These are phyloP conservation scores for Oxyteleia sp. DNA, from an alignment of 2,888 invertebrate genomes.

Conservation along the genomic window DNA sequence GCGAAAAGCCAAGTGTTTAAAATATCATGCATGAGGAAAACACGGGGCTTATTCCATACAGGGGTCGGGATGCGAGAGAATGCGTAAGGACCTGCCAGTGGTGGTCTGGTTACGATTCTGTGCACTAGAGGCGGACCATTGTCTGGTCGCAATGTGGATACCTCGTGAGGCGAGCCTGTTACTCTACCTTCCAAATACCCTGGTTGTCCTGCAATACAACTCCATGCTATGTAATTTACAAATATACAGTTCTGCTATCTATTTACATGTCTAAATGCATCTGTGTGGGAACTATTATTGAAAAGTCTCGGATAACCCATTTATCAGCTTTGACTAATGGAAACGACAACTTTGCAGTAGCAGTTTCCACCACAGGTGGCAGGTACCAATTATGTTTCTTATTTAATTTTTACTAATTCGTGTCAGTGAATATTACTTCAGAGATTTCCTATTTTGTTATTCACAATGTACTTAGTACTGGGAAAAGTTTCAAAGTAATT, in stretches of 20 bases:
- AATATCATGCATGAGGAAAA: constrained; percentile 92
- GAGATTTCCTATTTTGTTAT: no score
- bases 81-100: constrained; percentile 95
- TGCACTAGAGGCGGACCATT: constrained; percentile 88
- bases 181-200: constrained; percentile 85
- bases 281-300: constrained; percentile 5
- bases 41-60: constrained; percentile 92
- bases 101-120: constrained; percentile 90
- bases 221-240: constrained; percentile 73
- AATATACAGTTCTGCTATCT: constrained; percentile 31
- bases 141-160: constrained; percentile 87
- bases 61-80: constrained; percentile 95
- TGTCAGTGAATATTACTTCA: no score
- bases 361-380: constrained; percentile 15
- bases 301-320: not conserved
- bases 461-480: no score
- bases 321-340: not conserved
- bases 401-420: no score
- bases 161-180: constrained; percentile 83
- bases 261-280: constrained; percentile 15
- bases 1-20: constrained; percentile 94
- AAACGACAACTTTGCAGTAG: not conserved
- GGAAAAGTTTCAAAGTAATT: no score
- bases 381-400: constrained; percentile 4
- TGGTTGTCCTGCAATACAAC: constrained; percentile 85